Percentiles rank a stretch among this genome's conserved stretches.
Conservation (phyloP, 2,113 vertebrate genomes). For the Tautogolabrus adspersus region DNA sequence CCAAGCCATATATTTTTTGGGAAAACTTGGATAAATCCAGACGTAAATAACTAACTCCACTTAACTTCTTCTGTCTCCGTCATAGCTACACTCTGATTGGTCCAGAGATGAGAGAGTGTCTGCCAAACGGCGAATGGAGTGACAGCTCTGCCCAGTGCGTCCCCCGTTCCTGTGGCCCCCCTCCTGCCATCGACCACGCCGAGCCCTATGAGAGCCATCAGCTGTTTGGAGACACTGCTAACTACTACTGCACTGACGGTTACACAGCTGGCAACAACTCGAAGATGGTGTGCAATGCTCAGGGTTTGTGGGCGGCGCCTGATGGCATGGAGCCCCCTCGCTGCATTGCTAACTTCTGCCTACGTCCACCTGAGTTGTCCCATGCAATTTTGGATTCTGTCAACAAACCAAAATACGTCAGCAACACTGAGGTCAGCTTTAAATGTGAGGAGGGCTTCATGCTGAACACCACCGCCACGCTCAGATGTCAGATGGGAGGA, state of each 20-base stretch:
- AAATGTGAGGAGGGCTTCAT: constrained; percentile 97
- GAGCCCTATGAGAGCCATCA: constrained; percentile 91
- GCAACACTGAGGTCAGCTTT: constrained; percentile 91
- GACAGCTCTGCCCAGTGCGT: constrained; percentile 89
- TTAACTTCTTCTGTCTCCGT: constrained; percentile 8
- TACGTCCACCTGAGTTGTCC: constrained; percentile 86
- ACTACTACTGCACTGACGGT: constrained; percentile 95
- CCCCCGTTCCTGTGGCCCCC: constrained; percentile 94
- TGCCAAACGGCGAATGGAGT: constrained; percentile 89
- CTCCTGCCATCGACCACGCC: constrained; percentile 92
- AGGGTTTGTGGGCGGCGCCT: constrained; percentile 92
- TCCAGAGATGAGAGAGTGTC: constrained; percentile 88
- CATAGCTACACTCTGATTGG: constrained; percentile 92
- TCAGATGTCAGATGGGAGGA: constrained; percentile 92
- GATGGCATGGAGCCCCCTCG: constrained; percentile 84
- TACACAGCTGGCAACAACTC: constrained; percentile 93
- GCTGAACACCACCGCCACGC: constrained; percentile 90
- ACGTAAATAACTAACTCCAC: too few relatives aligned
- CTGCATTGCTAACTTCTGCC: constrained; percentile 96
- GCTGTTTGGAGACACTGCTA: constrained; percentile 92
- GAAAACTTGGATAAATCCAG: too few relatives aligned
- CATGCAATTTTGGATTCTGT: constrained; percentile 93
- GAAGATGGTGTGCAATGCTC: constrained; percentile 91
- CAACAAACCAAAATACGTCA: constrained; percentile 90
- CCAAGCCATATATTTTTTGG: too few relatives aligned